A percentile compares a stretch with the other conserved stretches of the same genome.
These are phyloP conservation scores for Sternotherus odoratus DNA, from an alignment of 2,797 vertebrate species.

Conservation along the genomic window DNA sequence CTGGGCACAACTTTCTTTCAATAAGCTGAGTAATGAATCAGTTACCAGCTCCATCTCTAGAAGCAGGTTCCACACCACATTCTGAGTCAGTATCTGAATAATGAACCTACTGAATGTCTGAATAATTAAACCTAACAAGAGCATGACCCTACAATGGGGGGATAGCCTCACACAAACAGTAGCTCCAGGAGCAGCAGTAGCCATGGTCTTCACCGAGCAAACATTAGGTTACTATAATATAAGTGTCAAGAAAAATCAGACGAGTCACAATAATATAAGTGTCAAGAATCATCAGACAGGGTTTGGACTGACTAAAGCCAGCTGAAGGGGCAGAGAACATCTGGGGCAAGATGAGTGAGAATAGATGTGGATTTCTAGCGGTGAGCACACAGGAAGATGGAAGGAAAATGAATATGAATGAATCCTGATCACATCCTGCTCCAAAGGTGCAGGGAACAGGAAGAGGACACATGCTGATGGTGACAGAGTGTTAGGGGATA, in stretches of 20 bases:
- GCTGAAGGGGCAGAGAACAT: background rate
- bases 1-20: background rate
- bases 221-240: background rate
- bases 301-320: background rate
- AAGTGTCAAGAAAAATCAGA: background rate
- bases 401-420: background rate
- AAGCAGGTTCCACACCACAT: background rate
- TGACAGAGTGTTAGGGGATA: background rate
- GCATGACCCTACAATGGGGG: background rate
- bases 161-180: rapidly evolving
- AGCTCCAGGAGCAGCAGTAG: rapidly evolving
- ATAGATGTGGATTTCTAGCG: background rate
- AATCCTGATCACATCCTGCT: background rate
- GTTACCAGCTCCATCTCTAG: background rate
- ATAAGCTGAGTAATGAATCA: background rate
- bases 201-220: background rate
- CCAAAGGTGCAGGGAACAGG: background rate
- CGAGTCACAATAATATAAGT: background rate
- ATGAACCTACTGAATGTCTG: background rate
- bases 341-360: background rate
- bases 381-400: background rate
- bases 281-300: background rate
- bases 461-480: no score
- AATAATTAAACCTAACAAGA: background rate
- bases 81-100: conserved; percentile 40